Conservation (phyloP, 2,888 invertebrate genomes). For the Gortyna flavago region DNA sequence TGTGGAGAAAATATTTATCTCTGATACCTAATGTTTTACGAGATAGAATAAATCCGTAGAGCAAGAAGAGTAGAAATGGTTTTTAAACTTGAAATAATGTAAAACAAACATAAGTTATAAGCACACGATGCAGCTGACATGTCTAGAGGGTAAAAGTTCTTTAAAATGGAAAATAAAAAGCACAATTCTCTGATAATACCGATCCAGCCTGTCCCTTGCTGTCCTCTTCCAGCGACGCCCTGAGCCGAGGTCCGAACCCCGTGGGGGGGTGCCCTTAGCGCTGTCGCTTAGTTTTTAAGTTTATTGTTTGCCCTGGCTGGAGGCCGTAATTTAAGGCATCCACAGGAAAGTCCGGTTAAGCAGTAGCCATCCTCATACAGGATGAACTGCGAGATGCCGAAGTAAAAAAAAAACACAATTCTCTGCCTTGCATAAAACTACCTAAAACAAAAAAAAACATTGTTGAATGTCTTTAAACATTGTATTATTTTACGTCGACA, state of each 20-base stretch:
- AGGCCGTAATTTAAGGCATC: no score
- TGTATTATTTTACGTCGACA: slow-evolving; percentile 1
- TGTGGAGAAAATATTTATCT: slow-evolving; percentile 40
- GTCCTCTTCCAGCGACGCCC: no score
- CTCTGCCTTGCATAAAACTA: not conserved
- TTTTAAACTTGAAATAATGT: slow-evolving; percentile 28
- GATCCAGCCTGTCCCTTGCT: no score
- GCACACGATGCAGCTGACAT: slow-evolving; percentile 9
- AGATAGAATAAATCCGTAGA: slow-evolving; percentile 30
- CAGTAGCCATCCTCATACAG: no score
- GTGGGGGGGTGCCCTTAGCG: no score
- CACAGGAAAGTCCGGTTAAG: no score
- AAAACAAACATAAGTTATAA: slow-evolving; percentile 32
- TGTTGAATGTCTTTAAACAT: not conserved
- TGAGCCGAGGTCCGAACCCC: no score
- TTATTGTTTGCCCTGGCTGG: no score
- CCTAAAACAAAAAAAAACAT: not conserved
- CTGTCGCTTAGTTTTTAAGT: no score
- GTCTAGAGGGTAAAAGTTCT: slow-evolving; percentile 7
- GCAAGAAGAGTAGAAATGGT: slow-evolving; percentile 21
- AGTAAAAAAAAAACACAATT: not conserved
- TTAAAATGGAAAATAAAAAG: not conserved
- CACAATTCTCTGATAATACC: not conserved
- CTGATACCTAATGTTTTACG: slow-evolving; percentile 28
- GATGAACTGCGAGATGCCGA: no score